Conservation (phyloP, 2,888 invertebrate species). For the Bombylius major region DNA sequence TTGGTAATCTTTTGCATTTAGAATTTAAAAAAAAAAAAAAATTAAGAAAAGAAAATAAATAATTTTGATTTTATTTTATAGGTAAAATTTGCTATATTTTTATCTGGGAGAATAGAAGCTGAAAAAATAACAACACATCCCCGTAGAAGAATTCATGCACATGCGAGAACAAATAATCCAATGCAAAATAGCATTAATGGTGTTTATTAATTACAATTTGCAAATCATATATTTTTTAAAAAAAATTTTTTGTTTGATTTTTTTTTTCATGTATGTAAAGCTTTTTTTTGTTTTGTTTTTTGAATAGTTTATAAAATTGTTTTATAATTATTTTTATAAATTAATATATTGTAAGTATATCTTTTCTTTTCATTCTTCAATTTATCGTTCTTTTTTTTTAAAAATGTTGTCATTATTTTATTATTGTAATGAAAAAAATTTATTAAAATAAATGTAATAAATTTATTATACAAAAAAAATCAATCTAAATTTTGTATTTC, state of each 20-base stretch:
- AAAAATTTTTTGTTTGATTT: constrained; percentile 5
- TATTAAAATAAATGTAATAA: too few species aligned
- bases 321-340: too few species aligned
- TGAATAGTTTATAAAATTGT: neutral
- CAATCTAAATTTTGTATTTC: too few species aligned
- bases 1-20: constrained; percentile 8
- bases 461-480: too few species aligned
- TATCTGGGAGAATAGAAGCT: constrained; percentile 53
- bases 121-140: constrained; percentile 42
- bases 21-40: neutral
- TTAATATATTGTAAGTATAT: too few species aligned
- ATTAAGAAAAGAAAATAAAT: neutral
- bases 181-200: constrained; percentile 35
- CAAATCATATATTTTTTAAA: constrained; percentile 6
- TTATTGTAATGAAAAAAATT: too few species aligned
- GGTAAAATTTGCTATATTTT: constrained; percentile 48
- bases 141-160: constrained; percentile 33
- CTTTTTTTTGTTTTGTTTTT: neutral
- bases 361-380: too few species aligned
- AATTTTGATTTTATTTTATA: neutral
- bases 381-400: too few species aligned
- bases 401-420: too few species aligned
- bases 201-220: constrained; percentile 27
- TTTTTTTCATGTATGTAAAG: neutral
- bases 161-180: constrained; percentile 22